A percentile compares a stretch with the other conserved stretches of the same genome.
These are phyloP conservation scores for Melangyna quadrimaculata DNA, from an alignment of 2,888 invertebrate species.

Conservation along the genomic window DNA sequence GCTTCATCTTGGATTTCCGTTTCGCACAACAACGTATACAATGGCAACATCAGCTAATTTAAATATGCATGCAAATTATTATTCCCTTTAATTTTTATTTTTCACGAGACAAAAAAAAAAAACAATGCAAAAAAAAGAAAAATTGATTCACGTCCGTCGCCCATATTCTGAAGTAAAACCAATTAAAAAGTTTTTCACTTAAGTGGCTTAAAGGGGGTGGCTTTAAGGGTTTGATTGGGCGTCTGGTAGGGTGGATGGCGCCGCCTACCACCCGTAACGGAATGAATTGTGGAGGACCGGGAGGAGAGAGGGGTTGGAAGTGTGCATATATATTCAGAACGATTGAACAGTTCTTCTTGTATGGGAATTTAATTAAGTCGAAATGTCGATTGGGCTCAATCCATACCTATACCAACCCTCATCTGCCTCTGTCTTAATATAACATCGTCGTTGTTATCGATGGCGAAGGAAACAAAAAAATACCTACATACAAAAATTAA, in stretches of 20 bases:
- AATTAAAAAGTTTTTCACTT: slow-evolving; percentile 71
- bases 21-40: slow-evolving; percentile 11
- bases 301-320: neutral
- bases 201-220: slow-evolving; percentile 68
- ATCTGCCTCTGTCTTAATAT: neutral
- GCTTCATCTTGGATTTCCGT: slow-evolving; percentile 59
- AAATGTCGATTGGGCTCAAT: slow-evolving; percentile 45
- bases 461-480: slow-evolving; percentile 1
- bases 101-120: neutral
- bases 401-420: neutral
- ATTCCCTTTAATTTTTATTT: slow-evolving; percentile 13
- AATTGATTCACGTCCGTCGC: slow-evolving; percentile 63
- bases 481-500: neutral
- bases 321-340: neutral
- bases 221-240: neutral
- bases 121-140: neutral
- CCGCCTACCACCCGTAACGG: neutral
- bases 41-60: slow-evolving; percentile 52
- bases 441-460: neutral
- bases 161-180: slow-evolving; percentile 66
- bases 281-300: neutral
- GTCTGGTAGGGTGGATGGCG: slow-evolving; percentile 3
- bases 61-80: slow-evolving; percentile 63
- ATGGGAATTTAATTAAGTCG: slow-evolving; percentile 66
- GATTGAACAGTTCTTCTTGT: slow-evolving; percentile 41